Conservation (phyloP, 2,888 invertebrate genomes). For the Leucozona laternaria region DNA sequence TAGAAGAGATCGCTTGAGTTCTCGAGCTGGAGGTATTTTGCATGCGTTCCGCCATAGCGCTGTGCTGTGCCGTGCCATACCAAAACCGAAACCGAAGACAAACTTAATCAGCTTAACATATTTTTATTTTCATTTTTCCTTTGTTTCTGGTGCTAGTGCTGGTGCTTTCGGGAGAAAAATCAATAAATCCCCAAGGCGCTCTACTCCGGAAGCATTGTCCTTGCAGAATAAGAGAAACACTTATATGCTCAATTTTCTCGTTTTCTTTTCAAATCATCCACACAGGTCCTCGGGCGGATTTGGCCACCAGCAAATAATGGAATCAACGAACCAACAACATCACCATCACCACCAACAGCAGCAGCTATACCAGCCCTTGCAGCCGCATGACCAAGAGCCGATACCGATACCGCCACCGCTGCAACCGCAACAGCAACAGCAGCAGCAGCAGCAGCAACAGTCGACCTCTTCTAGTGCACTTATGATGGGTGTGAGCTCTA, state of each 20-base stretch:
- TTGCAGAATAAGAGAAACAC: constrained; percentile 33
- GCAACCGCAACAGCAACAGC: constrained; percentile 64
- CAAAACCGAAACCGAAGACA: constrained; percentile 32
- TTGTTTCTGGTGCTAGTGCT: constrained; percentile 12
- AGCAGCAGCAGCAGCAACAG: constrained; percentile 74
- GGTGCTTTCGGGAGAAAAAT: constrained; percentile 53
- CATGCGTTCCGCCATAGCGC: neutral
- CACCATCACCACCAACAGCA: constrained; percentile 72
- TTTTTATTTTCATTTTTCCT: constrained; percentile 10
- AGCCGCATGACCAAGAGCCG: constrained; percentile 49
- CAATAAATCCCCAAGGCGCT: constrained; percentile 52
- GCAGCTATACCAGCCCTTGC: constrained; percentile 62
- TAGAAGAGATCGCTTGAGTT: neutral
- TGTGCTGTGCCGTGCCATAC: neutral
- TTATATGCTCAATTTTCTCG: constrained; percentile 41
- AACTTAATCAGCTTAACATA: constrained; percentile 64
- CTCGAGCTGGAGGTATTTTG: neutral
- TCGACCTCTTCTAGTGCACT: constrained; percentile 68
- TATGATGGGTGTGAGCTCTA: constrained; percentile 61
- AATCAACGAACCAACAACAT: constrained; percentile 69
- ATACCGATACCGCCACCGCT: constrained; percentile 45
- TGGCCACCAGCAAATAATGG: constrained; percentile 71
- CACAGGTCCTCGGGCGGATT: constrained; percentile 71
- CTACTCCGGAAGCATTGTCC: constrained; percentile 38
- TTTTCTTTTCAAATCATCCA: constrained; percentile 55